Percentiles rank a stretch among this genome's conserved stretches.
These are phyloP conservation scores for Esox lucius DNA, from an alignment of 2,797 vertebrate genomes.

Conservation along the genomic window DNA sequence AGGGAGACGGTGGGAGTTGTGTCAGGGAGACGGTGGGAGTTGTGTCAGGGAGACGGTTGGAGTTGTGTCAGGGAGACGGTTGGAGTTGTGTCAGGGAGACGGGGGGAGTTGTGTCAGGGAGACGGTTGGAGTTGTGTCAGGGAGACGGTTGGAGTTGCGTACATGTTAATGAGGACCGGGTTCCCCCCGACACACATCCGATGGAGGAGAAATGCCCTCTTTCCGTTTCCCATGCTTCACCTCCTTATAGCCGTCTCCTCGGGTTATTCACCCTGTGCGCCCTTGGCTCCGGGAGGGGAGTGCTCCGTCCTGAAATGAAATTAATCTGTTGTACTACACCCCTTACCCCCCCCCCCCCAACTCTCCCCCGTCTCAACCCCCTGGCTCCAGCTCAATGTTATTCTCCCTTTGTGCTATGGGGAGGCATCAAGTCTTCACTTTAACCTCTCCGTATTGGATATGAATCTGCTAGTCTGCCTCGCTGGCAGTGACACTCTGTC, in stretches of 20 bases:
- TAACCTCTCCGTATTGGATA: constrained; percentile 74
- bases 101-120: too few species aligned
- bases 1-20: too few species aligned
- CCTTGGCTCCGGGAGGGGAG: constrained; percentile 54
- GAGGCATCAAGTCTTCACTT: constrained; percentile 67
- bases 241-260: constrained; percentile 49
- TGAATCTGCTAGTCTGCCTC: constrained; percentile 68
- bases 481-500: constrained; percentile 20
- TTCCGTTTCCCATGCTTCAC: constrained; percentile 22
- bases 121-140: too few species aligned
- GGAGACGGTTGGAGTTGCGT: too few species aligned
- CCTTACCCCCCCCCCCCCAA: constrained; percentile 16
- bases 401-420: constrained; percentile 50
- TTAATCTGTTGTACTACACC: constrained; percentile 73
- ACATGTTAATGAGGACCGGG: too few species aligned
- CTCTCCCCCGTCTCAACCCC: constrained; percentile 10
- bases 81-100: too few species aligned
- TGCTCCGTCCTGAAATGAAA: constrained; percentile 71
- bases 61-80: too few species aligned
- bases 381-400: constrained; percentile 15
- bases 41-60: too few species aligned
- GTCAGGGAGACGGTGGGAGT: too few species aligned
- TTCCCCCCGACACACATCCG: too few species aligned
- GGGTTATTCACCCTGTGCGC: constrained; percentile 39
- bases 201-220: constrained; percentile 17